Percentiles rank a stretch among this genome's conserved stretches.
phyloP scores from a whole-genome alignment of 2,888 invertebrate genomes.

The Neoascia interrupta region DNA sequence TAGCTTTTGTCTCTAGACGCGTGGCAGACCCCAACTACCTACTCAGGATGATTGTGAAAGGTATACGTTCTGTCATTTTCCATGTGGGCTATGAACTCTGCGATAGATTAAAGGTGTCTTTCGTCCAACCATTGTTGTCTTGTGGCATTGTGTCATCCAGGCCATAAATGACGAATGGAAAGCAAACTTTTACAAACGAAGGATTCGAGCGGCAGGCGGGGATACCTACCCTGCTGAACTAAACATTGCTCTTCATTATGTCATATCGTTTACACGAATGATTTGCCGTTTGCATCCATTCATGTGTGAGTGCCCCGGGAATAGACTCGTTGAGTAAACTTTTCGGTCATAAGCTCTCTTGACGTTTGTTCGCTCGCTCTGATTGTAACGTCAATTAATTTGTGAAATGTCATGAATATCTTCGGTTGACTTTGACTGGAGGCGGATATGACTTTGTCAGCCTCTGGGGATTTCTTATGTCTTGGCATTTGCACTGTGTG shows the following conservation, averaged over 20 bases:
- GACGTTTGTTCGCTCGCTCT: slow-evolving; percentile 15
- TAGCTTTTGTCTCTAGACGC: slow-evolving; percentile 46
- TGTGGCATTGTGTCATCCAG: too few species aligned
- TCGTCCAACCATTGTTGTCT: background rate
- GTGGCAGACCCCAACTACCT: slow-evolving; percentile 18
- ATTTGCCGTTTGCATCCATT: slow-evolving; percentile 23
- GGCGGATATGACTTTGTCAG: slow-evolving; percentile 62
- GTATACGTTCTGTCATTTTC: background rate
- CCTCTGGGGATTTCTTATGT: slow-evolving; percentile 41
- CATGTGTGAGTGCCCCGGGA: too few species aligned
- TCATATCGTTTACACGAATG: slow-evolving; percentile 29
- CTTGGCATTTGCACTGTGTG: slow-evolving; percentile 3
- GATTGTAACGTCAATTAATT: slow-evolving; percentile 56
- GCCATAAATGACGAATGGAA: too few species aligned
- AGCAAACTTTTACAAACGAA: too few species aligned
- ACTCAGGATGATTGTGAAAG: background rate
- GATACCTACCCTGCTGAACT: too few species aligned
- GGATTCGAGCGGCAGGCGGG: too few species aligned
- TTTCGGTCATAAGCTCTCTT: slow-evolving; percentile 35
- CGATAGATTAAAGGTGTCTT: slow-evolving; percentile 24
- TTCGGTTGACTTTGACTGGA: slow-evolving; percentile 46
- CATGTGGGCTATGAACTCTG: slow-evolving; percentile 15
- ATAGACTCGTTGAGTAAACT: slow-evolving; percentile 18
- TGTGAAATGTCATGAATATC: slow-evolving; percentile 59
- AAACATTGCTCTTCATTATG: slow-evolving; percentile 42